These are phyloP conservation scores for Dioctria rufipes DNA, from an alignment of 2,888 invertebrate genomes.

Conservation along the genomic window DNA sequence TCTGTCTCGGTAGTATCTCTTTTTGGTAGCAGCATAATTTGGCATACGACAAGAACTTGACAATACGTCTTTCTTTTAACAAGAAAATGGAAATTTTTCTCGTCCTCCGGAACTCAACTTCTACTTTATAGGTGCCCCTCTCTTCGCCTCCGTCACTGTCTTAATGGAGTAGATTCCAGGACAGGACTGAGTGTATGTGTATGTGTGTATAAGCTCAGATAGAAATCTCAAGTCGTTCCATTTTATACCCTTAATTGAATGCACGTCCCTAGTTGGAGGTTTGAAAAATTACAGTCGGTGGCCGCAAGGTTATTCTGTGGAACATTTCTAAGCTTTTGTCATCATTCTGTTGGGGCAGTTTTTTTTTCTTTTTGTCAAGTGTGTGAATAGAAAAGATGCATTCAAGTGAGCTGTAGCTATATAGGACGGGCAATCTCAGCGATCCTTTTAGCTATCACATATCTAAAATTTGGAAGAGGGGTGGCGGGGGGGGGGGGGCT, in stretches of 20 bases:
- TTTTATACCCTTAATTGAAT: conserved; percentile 22
- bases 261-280: conserved; percentile 25
- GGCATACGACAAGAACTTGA: conserved; percentile 44
- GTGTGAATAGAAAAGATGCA: too few species aligned
- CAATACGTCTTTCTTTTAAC: conserved; percentile 35
- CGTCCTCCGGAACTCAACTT: not conserved
- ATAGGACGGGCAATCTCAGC: not conserved
- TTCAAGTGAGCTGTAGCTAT: not conserved
- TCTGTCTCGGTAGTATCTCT: conserved; percentile 17
- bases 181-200: too few species aligned
- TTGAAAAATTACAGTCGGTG: conserved; percentile 29
- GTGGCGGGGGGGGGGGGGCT: not conserved
- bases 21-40: conserved; percentile 23
- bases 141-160: not conserved
- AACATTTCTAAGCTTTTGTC: too few species aligned
- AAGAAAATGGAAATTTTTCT: conserved; percentile 31
- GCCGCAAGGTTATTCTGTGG: not conserved
- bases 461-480: not conserved
- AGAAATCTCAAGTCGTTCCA: conserved; percentile 17
- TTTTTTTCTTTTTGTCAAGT: too few species aligned
- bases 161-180: not conserved
- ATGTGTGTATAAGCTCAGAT: too few species aligned
- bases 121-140: not conserved
- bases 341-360: too few species aligned
- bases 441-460: not conserved